These are phyloP conservation scores for Intellagama lesueurii DNA, from an alignment of 2,797 vertebrate species.

Conservation along the genomic window DNA sequence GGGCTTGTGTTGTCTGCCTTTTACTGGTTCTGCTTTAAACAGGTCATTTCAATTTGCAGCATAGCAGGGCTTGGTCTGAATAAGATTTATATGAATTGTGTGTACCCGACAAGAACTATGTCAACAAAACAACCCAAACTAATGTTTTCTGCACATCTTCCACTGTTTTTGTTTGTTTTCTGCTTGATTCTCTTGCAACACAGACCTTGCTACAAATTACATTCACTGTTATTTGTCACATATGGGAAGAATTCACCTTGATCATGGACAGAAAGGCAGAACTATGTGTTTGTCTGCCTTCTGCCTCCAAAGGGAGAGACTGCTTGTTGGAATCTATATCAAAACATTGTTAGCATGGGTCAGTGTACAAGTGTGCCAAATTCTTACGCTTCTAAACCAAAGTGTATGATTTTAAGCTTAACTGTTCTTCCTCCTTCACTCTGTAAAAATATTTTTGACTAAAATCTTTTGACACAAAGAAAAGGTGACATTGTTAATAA, in stretches of 20 bases:
- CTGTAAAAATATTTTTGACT: background rate
- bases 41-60: background rate
- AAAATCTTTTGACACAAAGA: background rate
- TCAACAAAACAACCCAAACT: background rate
- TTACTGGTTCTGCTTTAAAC: background rate
- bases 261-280: background rate
- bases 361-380: background rate
- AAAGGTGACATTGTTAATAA: background rate
- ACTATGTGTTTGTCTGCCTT: background rate
- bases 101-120: background rate
- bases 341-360: background rate
- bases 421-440: background rate
- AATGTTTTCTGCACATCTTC: background rate
- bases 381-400: background rate
- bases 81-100: background rate
- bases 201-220: background rate
- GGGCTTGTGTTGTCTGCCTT: background rate
- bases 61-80: background rate
- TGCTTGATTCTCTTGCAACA: background rate
- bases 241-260: no score
- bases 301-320: background rate
- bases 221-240: no score
- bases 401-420: slow-evolving; percentile 12
- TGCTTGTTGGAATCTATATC: background rate
- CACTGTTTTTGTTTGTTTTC: background rate